Conservation (phyloP, 2,888 invertebrate genomes). For the Drosophila putrida region DNA sequence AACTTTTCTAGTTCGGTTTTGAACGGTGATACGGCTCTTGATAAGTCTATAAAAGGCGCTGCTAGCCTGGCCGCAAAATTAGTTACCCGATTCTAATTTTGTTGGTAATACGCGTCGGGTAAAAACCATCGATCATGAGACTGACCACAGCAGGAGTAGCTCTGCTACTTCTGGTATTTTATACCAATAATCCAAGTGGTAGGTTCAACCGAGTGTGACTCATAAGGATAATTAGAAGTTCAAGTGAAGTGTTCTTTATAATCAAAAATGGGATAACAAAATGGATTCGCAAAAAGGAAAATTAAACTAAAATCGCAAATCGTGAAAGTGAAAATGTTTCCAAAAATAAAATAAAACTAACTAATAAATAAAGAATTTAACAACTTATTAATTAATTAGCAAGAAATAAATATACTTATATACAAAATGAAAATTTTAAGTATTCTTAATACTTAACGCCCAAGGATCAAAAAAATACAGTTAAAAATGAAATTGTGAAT, state of each 20-base stretch:
- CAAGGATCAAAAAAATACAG: neutral
- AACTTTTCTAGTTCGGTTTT: conserved; percentile 36
- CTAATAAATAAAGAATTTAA: too few species aligned
- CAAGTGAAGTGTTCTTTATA: conserved; percentile 18
- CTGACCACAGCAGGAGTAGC: conserved; percentile 65
- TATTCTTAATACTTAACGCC: too few species aligned
- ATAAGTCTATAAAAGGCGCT: conserved; percentile 79
- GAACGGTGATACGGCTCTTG: conserved; percentile 39
- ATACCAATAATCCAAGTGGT: conserved; percentile 75
- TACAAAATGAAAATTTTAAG: neutral
- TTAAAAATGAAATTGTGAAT: neutral
- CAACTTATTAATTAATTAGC: too few species aligned
- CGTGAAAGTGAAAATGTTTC: neutral
- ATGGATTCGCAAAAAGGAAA: neutral
- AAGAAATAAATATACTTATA: neutral
- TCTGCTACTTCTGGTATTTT: conserved; percentile 74
- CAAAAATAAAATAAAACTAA: neutral
- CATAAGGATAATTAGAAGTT: conserved; percentile 18
- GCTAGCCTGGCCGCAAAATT: conserved; percentile 49
- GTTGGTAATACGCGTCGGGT: conserved; percentile 70
- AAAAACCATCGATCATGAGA: conserved; percentile 72
- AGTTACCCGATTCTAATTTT: conserved; percentile 74
- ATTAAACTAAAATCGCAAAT: neutral
- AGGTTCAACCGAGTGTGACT: conserved; percentile 53
- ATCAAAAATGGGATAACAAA: too few species aligned